A percentile compares a stretch with the other conserved stretches of the same genome.
phyloP scores from a whole-genome alignment of 2,113 vertebrate species.

The Caracal caracal region DNA sequence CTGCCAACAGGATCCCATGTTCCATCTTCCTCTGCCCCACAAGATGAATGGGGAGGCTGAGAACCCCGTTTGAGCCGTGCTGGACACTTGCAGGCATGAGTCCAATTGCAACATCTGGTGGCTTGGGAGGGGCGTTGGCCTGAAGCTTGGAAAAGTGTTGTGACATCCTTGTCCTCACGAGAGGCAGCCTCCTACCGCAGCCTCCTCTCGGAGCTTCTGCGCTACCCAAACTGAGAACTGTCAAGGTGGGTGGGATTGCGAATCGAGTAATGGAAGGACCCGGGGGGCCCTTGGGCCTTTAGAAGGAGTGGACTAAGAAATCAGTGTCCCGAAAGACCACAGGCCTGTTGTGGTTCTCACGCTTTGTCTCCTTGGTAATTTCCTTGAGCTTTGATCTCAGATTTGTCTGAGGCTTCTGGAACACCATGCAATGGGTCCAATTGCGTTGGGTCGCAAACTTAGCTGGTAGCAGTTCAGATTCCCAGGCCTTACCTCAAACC shows the following conservation, averaged over 20 bases:
- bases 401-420: neutral
- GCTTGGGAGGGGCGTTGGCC: conserved; percentile 58
- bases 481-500: neutral
- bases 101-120: conserved; percentile 73
- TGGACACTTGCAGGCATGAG: neutral
- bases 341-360: neutral
- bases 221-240: conserved; percentile 57
- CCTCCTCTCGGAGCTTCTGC: conserved; percentile 50
- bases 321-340: neutral
- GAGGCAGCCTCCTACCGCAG: conserved; percentile 51
- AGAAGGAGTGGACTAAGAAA: neutral
- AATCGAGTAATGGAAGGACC: conserved; percentile 7
- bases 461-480: neutral
- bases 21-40: neutral
- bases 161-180: conserved; percentile 74
- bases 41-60: conserved; percentile 37
- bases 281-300: neutral
- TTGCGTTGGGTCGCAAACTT: neutral
- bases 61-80: neutral
- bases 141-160: conserved; percentile 75
- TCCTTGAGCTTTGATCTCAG: conserved; percentile 35
- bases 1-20: neutral
- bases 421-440: neutral
- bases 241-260: neutral
- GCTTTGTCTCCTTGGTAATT: conserved; percentile 29